Conservation (phyloP, 2,888 invertebrate genomes). For the Eulithis prunata region DNA sequence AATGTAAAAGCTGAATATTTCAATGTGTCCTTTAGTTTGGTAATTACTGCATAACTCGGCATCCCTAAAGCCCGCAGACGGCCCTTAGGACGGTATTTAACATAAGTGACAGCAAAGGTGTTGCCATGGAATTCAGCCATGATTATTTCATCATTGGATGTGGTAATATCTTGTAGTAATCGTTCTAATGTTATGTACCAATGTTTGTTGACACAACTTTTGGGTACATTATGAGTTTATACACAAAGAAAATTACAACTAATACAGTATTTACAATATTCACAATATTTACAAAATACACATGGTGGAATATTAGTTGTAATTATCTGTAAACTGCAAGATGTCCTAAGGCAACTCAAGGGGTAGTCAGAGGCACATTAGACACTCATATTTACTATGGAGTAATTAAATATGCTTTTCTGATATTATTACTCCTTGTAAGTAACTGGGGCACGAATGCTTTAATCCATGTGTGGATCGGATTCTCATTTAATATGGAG, state of each 20-base stretch:
- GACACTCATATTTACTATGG: too few relatives aligned
- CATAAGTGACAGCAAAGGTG: slow-evolving; percentile 14
- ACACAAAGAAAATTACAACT: too few relatives aligned
- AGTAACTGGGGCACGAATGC: slow-evolving; percentile 11
- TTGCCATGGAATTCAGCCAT: neutral
- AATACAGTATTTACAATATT: too few relatives aligned
- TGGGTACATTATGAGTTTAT: too few relatives aligned
- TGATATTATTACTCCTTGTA: neutral
- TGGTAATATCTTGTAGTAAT: neutral
- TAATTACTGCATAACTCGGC: slow-evolving; percentile 34
- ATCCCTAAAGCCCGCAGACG: neutral
- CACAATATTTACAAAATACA: too few relatives aligned
- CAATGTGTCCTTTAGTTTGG: slow-evolving; percentile 16
- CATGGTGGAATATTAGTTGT: too few relatives aligned
- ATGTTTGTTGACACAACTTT: too few relatives aligned
- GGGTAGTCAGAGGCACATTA: too few relatives aligned
- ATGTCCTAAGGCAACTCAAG: too few relatives aligned
- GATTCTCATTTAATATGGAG: slow-evolving; percentile 40
- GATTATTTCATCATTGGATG: neutral
- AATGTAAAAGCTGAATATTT: slow-evolving; percentile 1
- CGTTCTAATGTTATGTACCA: too few relatives aligned
- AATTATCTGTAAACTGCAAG: too few relatives aligned
- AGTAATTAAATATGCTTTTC: too few relatives aligned
- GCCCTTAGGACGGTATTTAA: slow-evolving; percentile 1
- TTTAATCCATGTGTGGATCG: slow-evolving; percentile 25